Evolutionary conservation across 1,140 invertebrate species (phyloP).

Genomic region (Drosophila nasuta): DNA sequence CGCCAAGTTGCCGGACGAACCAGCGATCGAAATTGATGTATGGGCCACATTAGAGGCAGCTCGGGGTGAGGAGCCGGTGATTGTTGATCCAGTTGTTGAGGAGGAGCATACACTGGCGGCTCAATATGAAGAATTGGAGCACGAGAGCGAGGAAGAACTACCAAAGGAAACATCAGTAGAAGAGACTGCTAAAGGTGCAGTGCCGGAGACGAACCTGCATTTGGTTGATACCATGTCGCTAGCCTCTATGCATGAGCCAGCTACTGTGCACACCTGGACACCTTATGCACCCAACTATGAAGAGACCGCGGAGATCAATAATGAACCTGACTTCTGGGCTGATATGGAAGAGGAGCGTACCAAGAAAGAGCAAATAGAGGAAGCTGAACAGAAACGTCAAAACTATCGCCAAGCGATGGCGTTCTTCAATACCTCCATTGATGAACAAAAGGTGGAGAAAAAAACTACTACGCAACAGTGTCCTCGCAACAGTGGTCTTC

Average conservation of each 20-base stretch:
- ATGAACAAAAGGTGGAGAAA: slow-evolving; percentile 68
- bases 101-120: slow-evolving; percentile 60
- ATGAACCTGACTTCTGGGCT: slow-evolving; percentile 70
- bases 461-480: slow-evolving; percentile 19
- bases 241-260: slow-evolving; percentile 76
- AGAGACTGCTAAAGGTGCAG: neutral
- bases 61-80: slow-evolving; percentile 64
- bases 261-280: slow-evolving; percentile 66
- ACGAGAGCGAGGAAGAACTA: slow-evolving; percentile 32
- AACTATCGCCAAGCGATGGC: slow-evolving; percentile 82
- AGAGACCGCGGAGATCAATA: slow-evolving; percentile 8
- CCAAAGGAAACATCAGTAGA: neutral
- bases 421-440: slow-evolving; percentile 79
- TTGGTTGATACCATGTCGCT: slow-evolving; percentile 66
- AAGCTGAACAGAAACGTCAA: slow-evolving; percentile 71
- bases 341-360: slow-evolving; percentile 65
- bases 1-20: slow-evolving; percentile 74
- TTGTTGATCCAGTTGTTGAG: slow-evolving; percentile 68
- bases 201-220: slow-evolving; percentile 44
- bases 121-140: slow-evolving; percentile 63
- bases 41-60: slow-evolving; percentile 75
- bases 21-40: slow-evolving; percentile 63
- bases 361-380: slow-evolving; percentile 55
- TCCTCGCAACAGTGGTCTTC: slow-evolving; percentile 48
- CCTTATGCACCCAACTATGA: neutral